Evolutionary conservation across 2,797 vertebrate genomes (phyloP), one percentile per base, ranked within the genome.

Genomic region (Molossus molossus): DNA sequence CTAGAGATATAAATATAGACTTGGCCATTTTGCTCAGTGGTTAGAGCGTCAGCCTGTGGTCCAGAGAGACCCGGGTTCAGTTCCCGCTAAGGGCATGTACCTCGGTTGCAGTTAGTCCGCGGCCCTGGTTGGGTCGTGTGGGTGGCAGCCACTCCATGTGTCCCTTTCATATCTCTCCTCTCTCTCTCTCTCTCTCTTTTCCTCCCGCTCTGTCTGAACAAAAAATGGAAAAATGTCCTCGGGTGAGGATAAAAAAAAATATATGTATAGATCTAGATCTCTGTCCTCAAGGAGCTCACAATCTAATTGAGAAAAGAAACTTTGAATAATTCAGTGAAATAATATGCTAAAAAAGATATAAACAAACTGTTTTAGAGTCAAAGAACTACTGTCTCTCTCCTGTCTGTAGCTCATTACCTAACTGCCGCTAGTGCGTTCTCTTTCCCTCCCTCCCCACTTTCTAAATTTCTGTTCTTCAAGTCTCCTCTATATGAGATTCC

Each of bases 291-390:
- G 37, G 53, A 67, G 67, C 21, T 25, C 58, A 81, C 29, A 88
- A 79, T 92, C 79, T 80, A 77, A 13, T 4, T 67, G 29, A 2
- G 14, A 65, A 90, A 67, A 72, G 11, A 87, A 45, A 87, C 20
- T 90, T 90, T 37, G 85, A 85, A 86, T 87, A 91, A 80, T 40
- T 81, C 48, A 70, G 57, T 73, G 53, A 95, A 91, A 58, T 50
- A 17, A 33, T 50, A 65, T 53, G 80, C 65, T 79, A 83, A 75
- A 87, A 76, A 21, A 95, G 55, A 93, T 21, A 53, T 9, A 53
- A 69, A 88, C 8, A 60, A 79, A 92, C 8, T 9, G 33, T 45
- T 58, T 77, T 29, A 67, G 62, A 70, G 77, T 90, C 87, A 83
- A 90, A 86, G 67, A 88, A 94, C 87, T 60, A 67, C 25, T 40